Evolutionary conservation across 2,797 vertebrate genomes (phyloP), one percentile per base, ranked within the genome.

Genomic region (Propithecus perrieri): DNA sequence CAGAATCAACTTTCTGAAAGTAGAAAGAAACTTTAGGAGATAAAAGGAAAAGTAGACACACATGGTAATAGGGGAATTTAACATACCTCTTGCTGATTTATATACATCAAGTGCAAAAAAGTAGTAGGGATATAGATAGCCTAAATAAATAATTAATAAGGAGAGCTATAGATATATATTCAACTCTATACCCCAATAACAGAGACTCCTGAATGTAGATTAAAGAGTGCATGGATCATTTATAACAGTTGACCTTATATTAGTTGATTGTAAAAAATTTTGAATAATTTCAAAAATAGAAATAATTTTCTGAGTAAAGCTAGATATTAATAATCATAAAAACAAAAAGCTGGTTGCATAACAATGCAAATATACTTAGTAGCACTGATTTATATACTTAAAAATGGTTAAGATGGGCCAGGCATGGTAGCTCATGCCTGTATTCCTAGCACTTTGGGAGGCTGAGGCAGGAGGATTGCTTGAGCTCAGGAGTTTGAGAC

Each of bases 301-400:
- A 72, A 46, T n/a, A 48, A 59, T 91, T 71, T 93, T 85, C 63
- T 78, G 35, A 88, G 33, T 96, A 41, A 79, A 84, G 84, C 33
- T 65, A 86, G 59, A 93, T 53, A 72, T 30, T 76, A 59, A 76
- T 76, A 33, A 59, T 59, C 10, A 61, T 50, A 63, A 84, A 57
- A 83, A 13, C 14, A 87, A 59, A 63, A 74, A 5, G 1, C 33
- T 69, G 26, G 4, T 78, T 76, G 65, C 11, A 76, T 13, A 85
- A 12, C 38, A 57, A 12, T 85, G 41, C 50, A 41, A n/a, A 65
- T 76, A n/a, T 50, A 71, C 63, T 69, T 85, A 75, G 65, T 50
- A 53, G 38, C 65, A 76, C 8, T 57, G 57, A 28, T 11, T 10
- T 59, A 26, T 12, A 59, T 10, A 28, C 57, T 59, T 59, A 59